Evolutionary conservation across 23 tunicate species (phyloP).

Genomic region (Botrylloides violaceus): DNA sequence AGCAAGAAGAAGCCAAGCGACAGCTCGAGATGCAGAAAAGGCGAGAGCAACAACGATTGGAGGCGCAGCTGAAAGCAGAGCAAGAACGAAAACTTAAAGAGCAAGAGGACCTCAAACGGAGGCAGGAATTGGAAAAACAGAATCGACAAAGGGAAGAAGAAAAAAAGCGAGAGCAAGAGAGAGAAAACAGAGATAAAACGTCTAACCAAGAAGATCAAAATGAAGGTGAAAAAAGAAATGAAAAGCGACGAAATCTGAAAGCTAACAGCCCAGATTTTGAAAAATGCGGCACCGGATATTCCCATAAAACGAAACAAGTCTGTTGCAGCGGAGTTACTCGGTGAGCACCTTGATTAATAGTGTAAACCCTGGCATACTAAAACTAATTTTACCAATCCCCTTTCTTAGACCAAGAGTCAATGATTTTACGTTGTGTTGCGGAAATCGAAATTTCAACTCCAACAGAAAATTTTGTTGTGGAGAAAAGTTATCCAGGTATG

Average conservation of each 20-base stretch:
- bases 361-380: too few relatives aligned
- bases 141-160: not conserved
- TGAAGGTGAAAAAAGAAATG: conserved; percentile 3
- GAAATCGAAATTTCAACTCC: not conserved
- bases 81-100: not conserved
- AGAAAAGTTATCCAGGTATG: not conserved
- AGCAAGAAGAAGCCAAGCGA: not conserved
- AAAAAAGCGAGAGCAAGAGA: not conserved
- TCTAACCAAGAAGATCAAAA: not conserved
- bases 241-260: not conserved
- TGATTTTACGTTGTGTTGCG: not conserved
- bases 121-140: not conserved
- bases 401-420: not conserved
- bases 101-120: not conserved
- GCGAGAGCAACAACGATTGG: not conserved
- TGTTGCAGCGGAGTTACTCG: conserved; percentile 12
- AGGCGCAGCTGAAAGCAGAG: not conserved
- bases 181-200: not conserved
- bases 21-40: not conserved
- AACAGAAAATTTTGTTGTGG: not conserved
- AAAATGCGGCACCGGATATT: conserved; percentile 8
- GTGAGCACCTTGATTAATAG: too few relatives aligned
- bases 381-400: too few relatives aligned
- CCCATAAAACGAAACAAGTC: conserved; percentile 4
- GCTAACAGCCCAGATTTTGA: conserved; percentile 12